Evolutionary conservation across 2,888 invertebrate genomes (phyloP), one percentile per base, ranked within the genome.

Genomic region (Neocrepidodera transversa): DNA sequence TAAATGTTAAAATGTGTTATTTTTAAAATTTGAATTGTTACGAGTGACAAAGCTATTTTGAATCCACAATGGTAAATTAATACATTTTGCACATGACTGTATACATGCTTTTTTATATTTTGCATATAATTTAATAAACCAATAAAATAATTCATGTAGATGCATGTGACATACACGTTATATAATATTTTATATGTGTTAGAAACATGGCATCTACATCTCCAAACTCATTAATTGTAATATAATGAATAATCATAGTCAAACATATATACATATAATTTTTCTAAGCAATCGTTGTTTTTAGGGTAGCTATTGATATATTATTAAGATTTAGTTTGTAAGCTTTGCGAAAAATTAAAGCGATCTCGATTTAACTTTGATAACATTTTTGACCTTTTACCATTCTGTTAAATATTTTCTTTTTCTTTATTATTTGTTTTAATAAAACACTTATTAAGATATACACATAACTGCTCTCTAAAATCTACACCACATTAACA

Each of bases 201-300:
- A 69, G 71, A 67, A 72, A 71, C 71, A 72, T 72, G 64, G 74
- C 72, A 74, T 74, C 75, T 74, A 75, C 76, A 76, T 74, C 71
- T 75, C 69, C 70, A 71, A 76, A 78, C 73, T 77, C 76, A 78
- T 78, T 79, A 75, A 76, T 42, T 79, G 78, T 71, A 71, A 67
- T 64, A 67, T 67, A 67, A 75, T 74, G 72, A 76, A 76, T 77
- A 76, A 76, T 75, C 73, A 77, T 79, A 79, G 78, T 78, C 78
- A 76, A 68, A 76, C 69, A 76, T 71, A 77, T 78, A 79, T 79
- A 79, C 78, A 79, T 79, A 79, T 79, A 80, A 79, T 80, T 80
- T 79, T 79, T 80, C 80, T 80, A 80, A 80, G 79, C 80, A 79
- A 79, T 79, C 78, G 78, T 79, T 79, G 78, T 79, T 79, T 76